Percentiles rank a stretch among this genome's conserved stretches.
These are phyloP conservation scores for Probosciger aterrimus DNA, from an alignment of 2,113 vertebrate genomes.

Conservation along the genomic window DNA sequence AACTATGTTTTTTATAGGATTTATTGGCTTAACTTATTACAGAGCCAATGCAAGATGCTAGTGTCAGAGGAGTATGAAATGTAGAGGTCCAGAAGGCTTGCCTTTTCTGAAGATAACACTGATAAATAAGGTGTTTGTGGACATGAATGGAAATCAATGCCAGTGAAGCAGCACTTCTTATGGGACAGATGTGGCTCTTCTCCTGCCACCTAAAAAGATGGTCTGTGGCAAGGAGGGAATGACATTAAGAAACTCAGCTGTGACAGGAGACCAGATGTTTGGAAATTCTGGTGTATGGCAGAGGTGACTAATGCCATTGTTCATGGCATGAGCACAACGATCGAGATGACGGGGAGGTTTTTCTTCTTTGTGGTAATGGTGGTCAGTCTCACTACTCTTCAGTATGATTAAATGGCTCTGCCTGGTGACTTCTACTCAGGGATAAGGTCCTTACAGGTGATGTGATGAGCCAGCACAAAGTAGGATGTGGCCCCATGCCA, in stretches of 20 bases:
- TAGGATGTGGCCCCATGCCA: neutral
- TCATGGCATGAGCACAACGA: neutral
- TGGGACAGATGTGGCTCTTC: neutral
- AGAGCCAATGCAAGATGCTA: neutral
- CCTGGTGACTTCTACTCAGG: neutral
- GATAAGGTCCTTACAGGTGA: neutral
- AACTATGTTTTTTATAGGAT: neutral
- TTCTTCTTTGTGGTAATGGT: neutral
- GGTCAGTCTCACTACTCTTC: neutral
- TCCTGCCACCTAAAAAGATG: neutral
- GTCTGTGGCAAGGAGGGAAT: neutral
- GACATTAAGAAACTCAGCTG: neutral
- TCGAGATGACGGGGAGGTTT: neutral
- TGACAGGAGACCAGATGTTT: neutral
- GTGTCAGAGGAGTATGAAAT: neutral
- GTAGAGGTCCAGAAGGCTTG: neutral
- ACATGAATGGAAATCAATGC: neutral
- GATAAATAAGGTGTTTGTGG: neutral
- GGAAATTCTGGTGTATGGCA: neutral
- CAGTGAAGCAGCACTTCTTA: neutral
- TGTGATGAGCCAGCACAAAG: neutral
- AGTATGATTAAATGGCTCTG: neutral
- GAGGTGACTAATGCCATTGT: neutral
- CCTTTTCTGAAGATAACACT: neutral
- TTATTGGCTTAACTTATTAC: neutral